Base-by-base conservation (phyloP, 2,113 vertebrate genomes). In the Pluvianellus socialis region DNA sequence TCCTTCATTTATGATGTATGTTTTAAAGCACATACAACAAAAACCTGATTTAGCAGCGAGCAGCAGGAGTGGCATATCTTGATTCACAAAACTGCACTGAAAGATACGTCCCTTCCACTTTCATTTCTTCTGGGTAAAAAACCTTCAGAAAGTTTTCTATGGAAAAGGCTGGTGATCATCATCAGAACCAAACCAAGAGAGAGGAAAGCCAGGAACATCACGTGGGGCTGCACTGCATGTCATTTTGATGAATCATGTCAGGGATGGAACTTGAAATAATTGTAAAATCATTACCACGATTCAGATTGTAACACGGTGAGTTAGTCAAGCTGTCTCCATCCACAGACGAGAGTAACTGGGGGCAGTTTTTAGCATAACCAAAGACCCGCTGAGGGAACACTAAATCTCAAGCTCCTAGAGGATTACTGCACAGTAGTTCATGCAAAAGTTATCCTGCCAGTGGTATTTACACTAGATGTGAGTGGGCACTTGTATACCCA, bases 241-340 rank as follows among this genome's bases (percentile, higher is more conserved):
- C 52, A 19, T 77, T 91, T 74, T 62, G 92, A 93, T 97, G 96
- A 97, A 95, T 95, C 89, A 90, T 27, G 67, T 84, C 81, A 86
- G 86, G 94, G 86, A 94, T 62, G 65, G 94, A 91, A 92, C 65
- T 95, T 92, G 93, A 97, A 98, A 94, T 94, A 92, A 92, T 70
- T 95, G 86, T 96, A 93, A 98, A 98, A 79, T 76, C 76, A 86
- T 89, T 95, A 92, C 85, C 88, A 94, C 80, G 96, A 97, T 96
- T 96, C 97, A 96, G 92, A 94, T 96, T 96, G 96, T 92, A 94
- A 50, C 96, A 94, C 10, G 14, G 81, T 91, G 94, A 95, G 15
- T 91, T 92, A 87, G 92, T 88, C 88, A 92, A 96, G 76, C 50
- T 82, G 62, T 40, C 79, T 86, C n/a, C 23, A 68, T 93, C 59